Percentiles rank a stretch among this genome's conserved stretches.
Conservation (phyloP, 2,797 vertebrate genomes). For the Allobates femoralis region DNA sequence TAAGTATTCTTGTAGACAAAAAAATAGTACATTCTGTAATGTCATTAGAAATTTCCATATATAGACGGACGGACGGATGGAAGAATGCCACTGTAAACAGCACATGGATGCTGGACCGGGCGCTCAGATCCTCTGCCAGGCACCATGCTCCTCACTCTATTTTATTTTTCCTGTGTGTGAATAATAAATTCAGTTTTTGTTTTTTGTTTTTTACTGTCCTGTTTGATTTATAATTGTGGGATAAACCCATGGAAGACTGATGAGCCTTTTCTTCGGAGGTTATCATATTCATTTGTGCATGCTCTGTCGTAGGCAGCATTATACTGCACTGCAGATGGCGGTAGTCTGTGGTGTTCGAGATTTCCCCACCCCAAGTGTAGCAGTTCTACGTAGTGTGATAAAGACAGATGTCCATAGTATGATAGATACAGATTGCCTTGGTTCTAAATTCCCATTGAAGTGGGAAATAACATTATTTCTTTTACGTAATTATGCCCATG, state of each 20-base stretch:
- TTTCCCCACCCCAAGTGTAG: neutral
- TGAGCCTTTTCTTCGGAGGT: neutral
- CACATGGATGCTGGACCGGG: conserved; percentile 63
- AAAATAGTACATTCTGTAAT: conserved; percentile 5
- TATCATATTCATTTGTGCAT: neutral
- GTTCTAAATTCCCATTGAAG: neutral
- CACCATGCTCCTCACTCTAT: no score
- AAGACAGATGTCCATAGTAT: neutral
- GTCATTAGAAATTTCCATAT: conserved; percentile 72
- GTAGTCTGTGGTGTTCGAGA: neutral
- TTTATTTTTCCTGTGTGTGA: neutral
- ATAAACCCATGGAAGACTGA: neutral
- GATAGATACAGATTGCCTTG: neutral
- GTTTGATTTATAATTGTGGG: conserved; percentile 4
- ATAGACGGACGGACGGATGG: conserved; percentile 71
- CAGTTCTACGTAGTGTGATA: neutral
- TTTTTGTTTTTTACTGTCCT: neutral
- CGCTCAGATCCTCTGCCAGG: no score
- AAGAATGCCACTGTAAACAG: conserved; percentile 74
- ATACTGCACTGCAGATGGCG: neutral
- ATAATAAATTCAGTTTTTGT: conserved; percentile 3
- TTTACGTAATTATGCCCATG: no score
- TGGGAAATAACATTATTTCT: neutral
- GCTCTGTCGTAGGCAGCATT: neutral
- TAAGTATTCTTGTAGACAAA: conserved; percentile 66